A percentile compares a stretch with the other conserved stretches of the same genome.
These are phyloP conservation scores for Oxyura jamaicensis DNA, from an alignment of 2,113 vertebrate species.

Conservation along the genomic window DNA sequence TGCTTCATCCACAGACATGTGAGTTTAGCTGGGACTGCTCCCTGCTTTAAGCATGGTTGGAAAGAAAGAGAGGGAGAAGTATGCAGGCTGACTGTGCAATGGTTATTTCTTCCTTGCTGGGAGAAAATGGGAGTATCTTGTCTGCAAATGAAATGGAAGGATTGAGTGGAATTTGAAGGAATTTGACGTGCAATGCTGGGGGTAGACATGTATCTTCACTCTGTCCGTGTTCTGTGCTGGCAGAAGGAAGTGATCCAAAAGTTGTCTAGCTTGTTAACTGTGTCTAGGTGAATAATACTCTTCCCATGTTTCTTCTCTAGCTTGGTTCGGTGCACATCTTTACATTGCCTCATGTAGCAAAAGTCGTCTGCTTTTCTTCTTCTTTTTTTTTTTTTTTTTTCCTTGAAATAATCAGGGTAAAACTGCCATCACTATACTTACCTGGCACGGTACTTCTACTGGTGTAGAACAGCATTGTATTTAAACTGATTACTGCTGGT, in stretches of 20 bases:
- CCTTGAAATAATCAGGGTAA: neutral
- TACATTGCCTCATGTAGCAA: neutral
- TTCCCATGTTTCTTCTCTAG: neutral
- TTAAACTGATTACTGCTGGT: neutral
- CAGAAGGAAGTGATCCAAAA: neutral
- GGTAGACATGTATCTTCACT: neutral
- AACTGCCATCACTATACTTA: neutral
- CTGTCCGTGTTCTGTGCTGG: neutral
- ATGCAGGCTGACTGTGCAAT: neutral
- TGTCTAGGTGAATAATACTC: neutral
- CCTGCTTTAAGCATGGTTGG: neutral
- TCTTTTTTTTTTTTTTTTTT: neutral
- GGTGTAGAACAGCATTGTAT: neutral
- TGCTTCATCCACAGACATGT: neutral
- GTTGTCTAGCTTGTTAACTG: neutral
- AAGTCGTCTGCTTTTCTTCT: neutral
- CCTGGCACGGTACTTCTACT: neutral
- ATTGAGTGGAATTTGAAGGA: neutral
- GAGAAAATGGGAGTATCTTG: neutral
- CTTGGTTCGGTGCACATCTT: neutral
- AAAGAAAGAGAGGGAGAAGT: neutral
- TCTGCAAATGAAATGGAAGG: neutral
- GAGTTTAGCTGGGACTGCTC: neutral
- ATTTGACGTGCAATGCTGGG: rapidly evolving
- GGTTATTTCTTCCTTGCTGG: neutral